Conservation (phyloP, 2,113 vertebrate species). For the Cheirogaleus medius region DNA sequence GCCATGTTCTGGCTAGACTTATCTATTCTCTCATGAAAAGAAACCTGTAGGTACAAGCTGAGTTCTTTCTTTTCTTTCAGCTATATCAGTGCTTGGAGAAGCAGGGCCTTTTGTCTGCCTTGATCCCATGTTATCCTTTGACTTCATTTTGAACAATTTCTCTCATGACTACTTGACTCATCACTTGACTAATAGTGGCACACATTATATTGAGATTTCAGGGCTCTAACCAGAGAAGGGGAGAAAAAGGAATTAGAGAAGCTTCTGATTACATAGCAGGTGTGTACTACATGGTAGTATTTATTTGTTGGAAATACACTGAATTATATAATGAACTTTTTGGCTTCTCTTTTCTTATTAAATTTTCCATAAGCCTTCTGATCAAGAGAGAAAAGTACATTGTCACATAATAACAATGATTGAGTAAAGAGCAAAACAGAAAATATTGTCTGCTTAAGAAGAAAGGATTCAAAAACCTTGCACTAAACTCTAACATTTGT, state of each 20-base stretch:
- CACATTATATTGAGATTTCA: neutral
- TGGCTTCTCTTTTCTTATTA: conserved; percentile 5
- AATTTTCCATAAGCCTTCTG: conserved; percentile 34
- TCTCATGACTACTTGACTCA: neutral
- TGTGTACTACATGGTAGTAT: neutral
- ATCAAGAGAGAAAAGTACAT: neutral
- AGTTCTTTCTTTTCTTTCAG: neutral
- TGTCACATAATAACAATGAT: neutral
- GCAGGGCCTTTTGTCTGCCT: neutral
- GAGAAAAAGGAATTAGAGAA: neutral
- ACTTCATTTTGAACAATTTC: conserved; percentile 41
- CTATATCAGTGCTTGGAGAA: conserved; percentile 1
- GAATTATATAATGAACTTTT: neutral
- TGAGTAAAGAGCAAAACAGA: conserved; percentile 44
- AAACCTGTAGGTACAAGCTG: neutral
- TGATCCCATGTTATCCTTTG: neutral
- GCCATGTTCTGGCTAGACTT: neutral
- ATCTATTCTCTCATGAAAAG: neutral
- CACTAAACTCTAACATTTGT: conserved; percentile 2
- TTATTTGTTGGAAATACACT: conserved; percentile 16
- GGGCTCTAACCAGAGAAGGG: neutral
- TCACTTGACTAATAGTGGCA: neutral
- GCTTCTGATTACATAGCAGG: neutral
- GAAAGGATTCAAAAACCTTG: conserved; percentile 55
- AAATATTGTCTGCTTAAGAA: conserved; percentile 60